Percentiles rank a stretch among this genome's conserved stretches.
Evolutionary conservation across 2,797 vertebrate genomes (phyloP).

Genomic region (Enteromius afrohamiltoni): DNA sequence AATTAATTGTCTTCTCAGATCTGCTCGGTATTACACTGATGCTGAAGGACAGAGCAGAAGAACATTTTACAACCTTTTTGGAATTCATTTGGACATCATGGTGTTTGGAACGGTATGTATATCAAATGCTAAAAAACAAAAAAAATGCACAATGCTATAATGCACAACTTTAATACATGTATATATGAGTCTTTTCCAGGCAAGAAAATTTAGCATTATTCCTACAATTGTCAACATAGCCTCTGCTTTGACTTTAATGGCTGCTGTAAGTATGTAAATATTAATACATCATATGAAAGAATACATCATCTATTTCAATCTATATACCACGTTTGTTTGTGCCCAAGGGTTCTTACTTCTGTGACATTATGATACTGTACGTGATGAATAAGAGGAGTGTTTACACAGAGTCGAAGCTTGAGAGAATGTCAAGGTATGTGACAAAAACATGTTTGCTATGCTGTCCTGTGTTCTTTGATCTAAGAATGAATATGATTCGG

Average conservation of each 20-base stretch:
- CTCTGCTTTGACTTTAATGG: slow-evolving; percentile 88
- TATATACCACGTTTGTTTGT: not conserved
- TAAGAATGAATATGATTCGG: not conserved
- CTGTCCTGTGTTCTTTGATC: not conserved
- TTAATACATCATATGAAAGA: not conserved
- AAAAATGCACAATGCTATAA: not conserved
- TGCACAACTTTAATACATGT: not conserved
- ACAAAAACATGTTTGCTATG: not conserved
- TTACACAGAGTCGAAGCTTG: slow-evolving; percentile 86
- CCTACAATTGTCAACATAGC: slow-evolving; percentile 88
- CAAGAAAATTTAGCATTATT: slow-evolving; percentile 89
- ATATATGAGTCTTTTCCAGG: slow-evolving; percentile 72
- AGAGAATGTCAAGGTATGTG: slow-evolving; percentile 64
- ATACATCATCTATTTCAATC: not conserved
- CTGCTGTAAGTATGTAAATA: slow-evolving; percentile 81
- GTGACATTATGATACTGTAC: slow-evolving; percentile 88
- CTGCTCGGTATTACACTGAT: slow-evolving; percentile 84
- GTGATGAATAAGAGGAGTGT: slow-evolving; percentile 84
- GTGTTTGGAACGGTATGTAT: slow-evolving; percentile 86
- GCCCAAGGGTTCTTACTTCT: slow-evolving; percentile 86
- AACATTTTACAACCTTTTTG: slow-evolving; percentile 86
- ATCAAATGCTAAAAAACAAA: slow-evolving; percentile 6
- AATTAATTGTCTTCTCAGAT: slow-evolving; percentile 70
- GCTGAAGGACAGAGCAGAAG: slow-evolving; percentile 75
- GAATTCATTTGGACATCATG: slow-evolving; percentile 88